A percentile compares a stretch with the other conserved stretches of the same genome.
Conservation (phyloP, 2,113 vertebrate species). For the Centropus unirufus region DNA sequence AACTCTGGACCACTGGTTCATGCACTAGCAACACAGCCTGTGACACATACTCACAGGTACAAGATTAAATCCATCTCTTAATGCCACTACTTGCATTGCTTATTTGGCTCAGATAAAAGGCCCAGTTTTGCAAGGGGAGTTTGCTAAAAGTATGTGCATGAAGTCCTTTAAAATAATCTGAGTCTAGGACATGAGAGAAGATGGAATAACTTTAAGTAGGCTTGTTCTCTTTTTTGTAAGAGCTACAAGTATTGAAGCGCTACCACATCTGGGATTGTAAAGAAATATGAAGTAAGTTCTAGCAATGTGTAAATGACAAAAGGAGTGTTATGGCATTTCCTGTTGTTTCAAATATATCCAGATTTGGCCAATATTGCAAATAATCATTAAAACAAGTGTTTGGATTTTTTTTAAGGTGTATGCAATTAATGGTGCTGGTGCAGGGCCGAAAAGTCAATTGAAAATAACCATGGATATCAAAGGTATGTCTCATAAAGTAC, state of each 20-base stretch:
- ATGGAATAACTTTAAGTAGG: background rate
- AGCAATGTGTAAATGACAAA: background rate
- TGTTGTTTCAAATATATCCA: background rate
- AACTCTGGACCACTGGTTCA: background rate
- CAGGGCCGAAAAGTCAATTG: slow-evolving; percentile 88
- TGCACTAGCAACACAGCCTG: background rate
- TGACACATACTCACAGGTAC: background rate
- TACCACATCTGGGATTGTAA: background rate
- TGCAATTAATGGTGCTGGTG: slow-evolving; percentile 90
- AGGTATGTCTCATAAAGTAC: slow-evolving; percentile 77
- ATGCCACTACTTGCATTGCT: background rate
- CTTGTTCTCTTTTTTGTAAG: background rate
- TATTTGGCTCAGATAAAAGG: background rate
- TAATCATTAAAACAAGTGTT: background rate
- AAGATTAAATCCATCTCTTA: background rate
- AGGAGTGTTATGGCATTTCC: background rate
- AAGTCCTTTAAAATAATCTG: background rate
- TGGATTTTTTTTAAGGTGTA: slow-evolving; percentile 82
- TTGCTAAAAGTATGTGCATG: background rate
- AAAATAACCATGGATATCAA: slow-evolving; percentile 92
- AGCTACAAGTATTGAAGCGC: background rate
- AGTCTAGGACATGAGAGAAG: background rate
- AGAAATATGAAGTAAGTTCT: background rate
- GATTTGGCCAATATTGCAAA: background rate
- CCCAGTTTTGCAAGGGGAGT: background rate